Percentiles rank a stretch among this genome's conserved stretches.
phyloP scores from a whole-genome alignment of 2,113 vertebrate species.

The Arothron firmamentum region DNA sequence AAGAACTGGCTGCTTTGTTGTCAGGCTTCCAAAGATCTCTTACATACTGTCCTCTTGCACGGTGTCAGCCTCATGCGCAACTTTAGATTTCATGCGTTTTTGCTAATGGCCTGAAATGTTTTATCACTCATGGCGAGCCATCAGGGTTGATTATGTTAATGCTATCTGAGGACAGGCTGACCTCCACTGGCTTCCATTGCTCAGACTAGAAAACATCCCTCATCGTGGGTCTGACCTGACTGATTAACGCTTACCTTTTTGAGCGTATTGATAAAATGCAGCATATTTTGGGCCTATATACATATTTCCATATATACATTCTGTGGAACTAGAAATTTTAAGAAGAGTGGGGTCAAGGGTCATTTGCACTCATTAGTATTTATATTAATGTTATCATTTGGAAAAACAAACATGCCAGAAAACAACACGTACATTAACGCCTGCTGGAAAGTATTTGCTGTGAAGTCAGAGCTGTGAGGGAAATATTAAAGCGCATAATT shows the following conservation, averaged over 20 bases:
- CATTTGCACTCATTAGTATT: too few species aligned
- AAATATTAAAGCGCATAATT: too few species aligned
- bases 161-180: slow-evolving; percentile 24
- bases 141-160: slow-evolving; percentile 34
- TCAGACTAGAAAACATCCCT: slow-evolving; percentile 17
- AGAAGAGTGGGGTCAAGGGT: too few species aligned
- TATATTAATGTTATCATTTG: too few species aligned
- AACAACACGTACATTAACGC: too few species aligned
- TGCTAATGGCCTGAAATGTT: slow-evolving; percentile 11
- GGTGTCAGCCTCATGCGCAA: slow-evolving; percentile 24
- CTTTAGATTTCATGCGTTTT: slow-evolving; percentile 25
- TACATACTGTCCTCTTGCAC: slow-evolving; percentile 27
- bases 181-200: slow-evolving; percentile 25
- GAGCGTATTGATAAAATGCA: too few species aligned
- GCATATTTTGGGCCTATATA: too few species aligned
- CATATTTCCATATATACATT: too few species aligned
- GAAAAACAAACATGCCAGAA: too few species aligned
- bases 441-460: too few species aligned
- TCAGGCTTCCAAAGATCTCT: slow-evolving; percentile 45
- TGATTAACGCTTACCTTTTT: not conserved
- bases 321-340: too few species aligned
- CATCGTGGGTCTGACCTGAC: not conserved
- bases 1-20: slow-evolving; percentile 48
- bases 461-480: too few species aligned
- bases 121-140: slow-evolving; percentile 3